phyloP scores from a whole-genome alignment of 2,888 invertebrate genomes.

The Aphrophora alni region DNA sequence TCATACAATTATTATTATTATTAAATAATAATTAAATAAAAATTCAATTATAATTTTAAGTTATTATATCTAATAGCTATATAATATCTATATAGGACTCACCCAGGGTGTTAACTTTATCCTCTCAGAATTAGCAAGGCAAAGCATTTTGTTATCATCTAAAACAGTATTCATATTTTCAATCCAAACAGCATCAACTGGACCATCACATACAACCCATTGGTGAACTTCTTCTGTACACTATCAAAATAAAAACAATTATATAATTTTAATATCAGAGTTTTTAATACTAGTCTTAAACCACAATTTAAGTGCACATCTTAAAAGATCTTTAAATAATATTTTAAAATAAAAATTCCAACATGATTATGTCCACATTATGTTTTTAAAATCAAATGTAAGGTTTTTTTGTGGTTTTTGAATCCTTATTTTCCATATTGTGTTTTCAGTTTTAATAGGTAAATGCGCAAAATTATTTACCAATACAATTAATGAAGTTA shows the following conservation, averaged over 20 bases:
- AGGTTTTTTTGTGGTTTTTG: too few relatives aligned
- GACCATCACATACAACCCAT: constrained; percentile 92
- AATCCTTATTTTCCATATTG: too few relatives aligned
- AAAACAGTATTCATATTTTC: constrained; percentile 93
- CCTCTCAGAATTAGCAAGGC: constrained; percentile 88
- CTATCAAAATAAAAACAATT: constrained; percentile 51
- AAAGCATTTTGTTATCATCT: constrained; percentile 93
- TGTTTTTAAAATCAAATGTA: too few relatives aligned
- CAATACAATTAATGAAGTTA: too few relatives aligned
- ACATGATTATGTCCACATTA: too few relatives aligned
- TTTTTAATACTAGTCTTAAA: neutral
- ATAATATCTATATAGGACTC: neutral
- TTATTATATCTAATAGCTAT: too few relatives aligned
- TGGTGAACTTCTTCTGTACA: constrained; percentile 74
- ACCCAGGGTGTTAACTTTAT: constrained; percentile 86
- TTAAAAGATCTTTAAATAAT: neutral
- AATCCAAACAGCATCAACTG: constrained; percentile 93
- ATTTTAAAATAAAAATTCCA: too few relatives aligned
- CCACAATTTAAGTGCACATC: neutral
- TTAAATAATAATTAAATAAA: too few relatives aligned
- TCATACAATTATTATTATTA: too few relatives aligned
- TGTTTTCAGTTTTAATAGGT: too few relatives aligned
- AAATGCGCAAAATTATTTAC: too few relatives aligned
- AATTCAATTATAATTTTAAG: too few relatives aligned
- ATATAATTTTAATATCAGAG: neutral